Evolutionary conservation across 2,888 invertebrate genomes (phyloP).

Genomic region (Pseudococcus viburni): DNA sequence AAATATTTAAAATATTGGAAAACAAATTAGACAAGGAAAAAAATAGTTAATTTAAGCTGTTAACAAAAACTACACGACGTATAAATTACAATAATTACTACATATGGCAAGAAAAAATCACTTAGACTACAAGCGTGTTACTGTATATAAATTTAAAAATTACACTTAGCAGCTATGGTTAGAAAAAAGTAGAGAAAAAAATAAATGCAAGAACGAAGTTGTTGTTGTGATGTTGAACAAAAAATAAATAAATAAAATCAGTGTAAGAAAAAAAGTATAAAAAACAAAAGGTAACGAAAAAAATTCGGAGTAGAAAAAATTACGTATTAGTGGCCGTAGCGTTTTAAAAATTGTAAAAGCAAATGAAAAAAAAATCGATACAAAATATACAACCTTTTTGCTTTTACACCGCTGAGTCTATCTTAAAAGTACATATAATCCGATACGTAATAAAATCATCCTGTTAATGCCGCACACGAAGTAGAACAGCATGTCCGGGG

Average conservation of each 20-base stretch:
- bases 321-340: slow-evolving; percentile 31
- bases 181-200: neutral
- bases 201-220: slow-evolving; percentile 20
- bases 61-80: slow-evolving; percentile 28
- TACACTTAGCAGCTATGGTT: neutral
- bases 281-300: slow-evolving; percentile 48
- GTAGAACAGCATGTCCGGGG: neutral
- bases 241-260: neutral
- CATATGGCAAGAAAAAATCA: slow-evolving; percentile 53
- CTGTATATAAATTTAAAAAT: slow-evolving; percentile 8
- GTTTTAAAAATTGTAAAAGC: neutral
- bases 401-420: neutral
- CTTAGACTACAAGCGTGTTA: slow-evolving; percentile 47
- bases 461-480: neutral
- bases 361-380: neutral
- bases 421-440: neutral
- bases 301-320: slow-evolving; percentile 28
- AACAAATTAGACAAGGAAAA: neutral
- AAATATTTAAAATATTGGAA: slow-evolving; percentile 24
- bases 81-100: slow-evolving; percentile 48
- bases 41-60: slow-evolving; percentile 26
- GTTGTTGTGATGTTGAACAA: slow-evolving; percentile 41
- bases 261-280: slow-evolving; percentile 30
- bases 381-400: slow-evolving; percentile 22
- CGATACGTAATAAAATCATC: neutral